Evolutionary conservation across 2,113 vertebrate genomes (phyloP), one percentile per base, ranked within the genome.

Genomic region (Microtus oregoni): DNA sequence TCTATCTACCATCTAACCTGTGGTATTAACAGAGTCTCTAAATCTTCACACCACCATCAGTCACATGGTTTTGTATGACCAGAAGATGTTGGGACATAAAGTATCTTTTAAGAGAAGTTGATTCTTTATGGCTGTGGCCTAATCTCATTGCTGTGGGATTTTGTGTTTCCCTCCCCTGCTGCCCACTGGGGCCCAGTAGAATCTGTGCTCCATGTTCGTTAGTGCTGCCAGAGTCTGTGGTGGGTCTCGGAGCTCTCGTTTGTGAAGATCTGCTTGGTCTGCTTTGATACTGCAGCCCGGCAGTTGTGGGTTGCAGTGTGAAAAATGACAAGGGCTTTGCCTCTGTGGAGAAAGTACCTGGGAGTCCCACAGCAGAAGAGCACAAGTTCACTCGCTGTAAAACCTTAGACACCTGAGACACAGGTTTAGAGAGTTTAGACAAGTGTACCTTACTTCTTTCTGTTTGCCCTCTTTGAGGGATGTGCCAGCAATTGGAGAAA

Each of bases 21-120:
- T 41, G 52, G 10, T 55, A 15, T 58, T 58, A 89, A 97, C 55
- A 38, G 50, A 97, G 85, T 98, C 94, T 98, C 94, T 98, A 95
- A 96, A 98, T 65, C 95, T 98, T 97, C 97, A 98, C 97, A 94
- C 97, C 94, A 98, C 98, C 96, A 96, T 98, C 97, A 98, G 93
- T 96, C 98, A 92, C 97, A 98, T 98, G 98, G 96, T 98, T 98
- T 99, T 99, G 98, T 98, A 98, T 97, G 97, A 98, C 92, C 97
- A 98, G 97, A 98, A 99, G 98, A 99, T 99, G 98, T 98, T 97
- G 93, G 95, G 96, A 94, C 97, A 96, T 72, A 94, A 94, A 97
- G 97, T 98, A 99, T 98, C 98, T 99, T 98, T 98, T 99, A 98
- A 98, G 98, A 98, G 97, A 98, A 99, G 98, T 97, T 98, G 97